Evolutionary conservation across 2,113 vertebrate genomes (phyloP), one percentile per base, ranked within the genome.

Genomic region (Anarrhichthys ocellatus): DNA sequence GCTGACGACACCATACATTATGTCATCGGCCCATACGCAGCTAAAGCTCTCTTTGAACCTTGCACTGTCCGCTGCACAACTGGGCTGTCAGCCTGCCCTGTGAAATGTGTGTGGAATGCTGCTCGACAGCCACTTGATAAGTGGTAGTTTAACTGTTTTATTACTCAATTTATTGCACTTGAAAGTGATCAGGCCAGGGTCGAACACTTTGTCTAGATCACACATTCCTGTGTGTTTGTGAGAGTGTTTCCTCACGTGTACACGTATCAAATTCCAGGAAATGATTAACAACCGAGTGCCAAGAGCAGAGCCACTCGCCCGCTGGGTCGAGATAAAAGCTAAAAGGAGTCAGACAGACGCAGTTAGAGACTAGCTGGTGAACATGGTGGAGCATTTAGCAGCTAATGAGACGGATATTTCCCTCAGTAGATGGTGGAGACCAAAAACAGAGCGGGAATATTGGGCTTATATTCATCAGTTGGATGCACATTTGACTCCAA

Each of bases 261-360:
- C 34, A 46, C 9, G 29, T 58, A 50, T 14, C 18, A n/a, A 58
- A 52, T 84, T 81, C 84, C 36, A 73, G 78, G 65, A 79, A 81
- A 81, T 78, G 13, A 86, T 81, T 78, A 42, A 83, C 80, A 56
- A 22, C 9, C 2, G 22, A 63, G 81, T 84, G 74, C 11, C 20
- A 86, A 22, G 58, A 20, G 20, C 67, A 34, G 27, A 50, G 44
- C 61, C 76, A 50, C 71, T 18, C 5, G 4, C 48, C 44, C 40
- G 17, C 61, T 72, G 76, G 50, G 76, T 10, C 42, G 29, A 44
- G 52, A 85, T 76, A 27, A 71, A 72, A 64, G 27, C 56, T 64
- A 22, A 22, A 24, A 64, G 58, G 27, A n/a, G 17, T 24, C 24
- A 29, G 22, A 48, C 46, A 34, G 34, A 34, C 34, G 34, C 34